Conservation (phyloP, 2,797 vertebrate genomes). For the Oophaga sylvatica region DNA sequence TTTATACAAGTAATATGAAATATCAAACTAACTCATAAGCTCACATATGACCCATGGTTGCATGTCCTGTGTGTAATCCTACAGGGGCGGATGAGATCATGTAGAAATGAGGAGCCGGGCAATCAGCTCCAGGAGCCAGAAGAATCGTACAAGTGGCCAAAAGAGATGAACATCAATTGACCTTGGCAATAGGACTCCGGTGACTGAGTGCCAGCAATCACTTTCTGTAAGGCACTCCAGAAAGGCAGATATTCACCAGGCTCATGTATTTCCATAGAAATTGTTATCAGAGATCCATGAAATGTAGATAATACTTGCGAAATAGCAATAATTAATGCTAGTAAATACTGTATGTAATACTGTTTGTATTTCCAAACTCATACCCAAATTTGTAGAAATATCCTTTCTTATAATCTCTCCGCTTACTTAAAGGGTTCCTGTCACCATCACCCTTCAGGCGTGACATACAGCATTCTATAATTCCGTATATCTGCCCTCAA, state of each 20-base stretch:
- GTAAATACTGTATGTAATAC: background rate
- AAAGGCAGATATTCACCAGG: background rate
- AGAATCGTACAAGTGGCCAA: conserved; percentile 10
- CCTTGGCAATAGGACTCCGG: background rate
- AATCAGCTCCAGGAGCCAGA: conserved; percentile 6
- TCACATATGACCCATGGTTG: background rate
- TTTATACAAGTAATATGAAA: background rate
- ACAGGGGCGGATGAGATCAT: conserved; percentile 1
- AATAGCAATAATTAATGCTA: background rate
- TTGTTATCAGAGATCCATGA: background rate
- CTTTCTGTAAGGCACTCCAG: background rate
- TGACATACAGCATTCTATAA: no score
- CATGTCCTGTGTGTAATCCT: background rate
- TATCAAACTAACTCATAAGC: background rate
- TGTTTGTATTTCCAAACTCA: no score
- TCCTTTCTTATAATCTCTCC: no score
- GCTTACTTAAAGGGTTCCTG: no score
- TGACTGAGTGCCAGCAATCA: conserved; percentile 5
- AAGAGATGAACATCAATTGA: conserved; percentile 1
- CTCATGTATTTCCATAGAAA: background rate
- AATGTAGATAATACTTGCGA: background rate
- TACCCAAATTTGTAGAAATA: no score
- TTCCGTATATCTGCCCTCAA: no score
- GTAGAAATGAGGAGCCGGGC: background rate
- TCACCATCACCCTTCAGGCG: no score